Evolutionary conservation across 1,140 invertebrate genomes (phyloP), one percentile per base, ranked within the genome.

Genomic region (Drosophila albomicans): DNA sequence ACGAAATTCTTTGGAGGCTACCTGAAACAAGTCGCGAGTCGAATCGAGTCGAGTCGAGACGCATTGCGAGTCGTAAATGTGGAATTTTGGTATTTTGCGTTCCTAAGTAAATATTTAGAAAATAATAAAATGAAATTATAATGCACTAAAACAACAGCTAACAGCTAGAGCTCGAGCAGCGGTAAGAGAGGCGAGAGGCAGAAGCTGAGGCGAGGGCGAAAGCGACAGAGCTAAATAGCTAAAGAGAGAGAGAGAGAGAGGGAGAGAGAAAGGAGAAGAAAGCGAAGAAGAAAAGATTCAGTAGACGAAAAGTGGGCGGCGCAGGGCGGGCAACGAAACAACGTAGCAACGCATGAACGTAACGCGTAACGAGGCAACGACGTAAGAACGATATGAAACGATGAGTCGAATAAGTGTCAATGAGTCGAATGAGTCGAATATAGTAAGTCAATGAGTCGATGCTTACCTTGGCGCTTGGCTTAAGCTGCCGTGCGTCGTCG

Each of bases 381-480:
- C 28, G 38, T 48, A n/a, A 52, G 20, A 15, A 38, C 16, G 38
- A 6, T 46, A 52, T 25, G 20, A 25, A 25, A 25, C 20, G 20
- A 25, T 25, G 20, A 25, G 20, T 25, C 20, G 20, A 25, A 25
- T 25, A 25, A 25, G 20, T 25, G 20, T 25, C 20, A 25, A 25
- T 25, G 20, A 25, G 20, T 25, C 20, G 20, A 25, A 25, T 25
- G 20, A 25, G 20, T 25, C 20, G 20, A 25, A 25, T 25, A 25
- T 20, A 25, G 20, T 25, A 20, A 20, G 20, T 25, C 20, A 25
- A 25, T 25, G 20, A 25, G 20, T 25, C 20, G 41, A 54, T 51
- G 62, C 89, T 92, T 92, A 92, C 90, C 91, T 92, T 76, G 90
- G 90, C 84, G 86, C 91, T 91, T 92, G 90, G 72, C 91, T 91